Conservation (phyloP, 2,113 vertebrate species). For the Coturnix japonica region DNA sequence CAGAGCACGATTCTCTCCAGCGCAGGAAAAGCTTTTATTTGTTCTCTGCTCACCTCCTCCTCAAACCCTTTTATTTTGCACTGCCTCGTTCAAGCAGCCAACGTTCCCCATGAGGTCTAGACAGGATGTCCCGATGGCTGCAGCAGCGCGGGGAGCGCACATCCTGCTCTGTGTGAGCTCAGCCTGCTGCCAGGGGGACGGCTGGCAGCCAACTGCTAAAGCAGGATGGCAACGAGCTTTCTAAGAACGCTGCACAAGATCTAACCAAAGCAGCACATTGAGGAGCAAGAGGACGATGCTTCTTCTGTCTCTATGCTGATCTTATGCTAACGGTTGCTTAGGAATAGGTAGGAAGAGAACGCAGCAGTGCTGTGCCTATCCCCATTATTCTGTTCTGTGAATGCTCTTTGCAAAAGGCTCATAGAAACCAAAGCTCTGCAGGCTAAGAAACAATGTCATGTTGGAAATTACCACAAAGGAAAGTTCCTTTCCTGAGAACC, state of each 20-base stretch:
- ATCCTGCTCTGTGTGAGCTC: rapidly evolving
- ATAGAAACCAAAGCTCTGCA: background rate
- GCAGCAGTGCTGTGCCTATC: background rate
- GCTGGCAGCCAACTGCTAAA: background rate
- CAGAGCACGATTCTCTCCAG: background rate
- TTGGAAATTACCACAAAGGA: background rate
- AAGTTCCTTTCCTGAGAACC: background rate
- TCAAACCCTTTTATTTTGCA: too few species aligned
- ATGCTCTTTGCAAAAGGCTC: background rate
- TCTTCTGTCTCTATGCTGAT: background rate
- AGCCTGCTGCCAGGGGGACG: background rate
- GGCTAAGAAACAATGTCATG: background rate
- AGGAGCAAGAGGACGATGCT: background rate
- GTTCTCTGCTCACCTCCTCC: background rate
- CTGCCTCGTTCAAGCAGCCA: background rate
- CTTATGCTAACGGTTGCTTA: background rate
- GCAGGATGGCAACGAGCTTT: background rate
- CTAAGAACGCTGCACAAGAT: rapidly evolving
- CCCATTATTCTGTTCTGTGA: background rate
- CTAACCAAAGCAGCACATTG: background rate
- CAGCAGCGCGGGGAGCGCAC: background rate
- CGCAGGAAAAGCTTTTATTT: background rate
- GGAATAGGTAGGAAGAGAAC: background rate
- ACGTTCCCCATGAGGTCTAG: background rate
- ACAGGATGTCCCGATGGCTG: background rate